Conservation (phyloP, 2,113 vertebrate species). For the Pseudonaja textilis region DNA sequence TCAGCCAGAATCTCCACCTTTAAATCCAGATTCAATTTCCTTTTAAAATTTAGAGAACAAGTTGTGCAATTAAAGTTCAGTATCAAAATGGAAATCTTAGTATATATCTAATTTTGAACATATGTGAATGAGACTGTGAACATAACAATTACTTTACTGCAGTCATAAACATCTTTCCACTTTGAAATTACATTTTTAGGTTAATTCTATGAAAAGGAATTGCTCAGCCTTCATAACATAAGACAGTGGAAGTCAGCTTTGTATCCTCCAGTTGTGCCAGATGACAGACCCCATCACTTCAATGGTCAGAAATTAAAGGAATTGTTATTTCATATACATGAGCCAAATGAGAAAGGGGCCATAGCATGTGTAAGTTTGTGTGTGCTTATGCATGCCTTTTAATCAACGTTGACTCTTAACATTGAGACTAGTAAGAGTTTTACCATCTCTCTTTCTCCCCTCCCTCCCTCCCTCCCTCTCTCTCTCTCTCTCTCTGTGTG, state of each 20-base stretch:
- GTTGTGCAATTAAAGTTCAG: neutral
- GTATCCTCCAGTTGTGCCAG: neutral
- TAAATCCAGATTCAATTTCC: neutral
- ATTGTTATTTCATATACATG: neutral
- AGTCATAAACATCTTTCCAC: neutral
- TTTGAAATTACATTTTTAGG: neutral
- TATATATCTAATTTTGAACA: neutral
- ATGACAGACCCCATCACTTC: neutral
- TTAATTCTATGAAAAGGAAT: neutral
- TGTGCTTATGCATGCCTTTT: neutral
- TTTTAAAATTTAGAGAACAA: neutral
- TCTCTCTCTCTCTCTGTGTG: neutral
- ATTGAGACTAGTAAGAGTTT: neutral
- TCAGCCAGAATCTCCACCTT: neutral
- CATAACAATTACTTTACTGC: neutral
- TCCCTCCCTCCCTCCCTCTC: neutral
- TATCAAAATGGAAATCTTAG: neutral
- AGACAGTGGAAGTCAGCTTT: neutral
- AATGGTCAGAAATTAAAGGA: neutral
- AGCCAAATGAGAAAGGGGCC: neutral
- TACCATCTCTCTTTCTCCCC: neutral
- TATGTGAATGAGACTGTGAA: neutral
- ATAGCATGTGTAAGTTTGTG: neutral
- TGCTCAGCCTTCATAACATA: neutral
- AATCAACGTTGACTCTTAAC: neutral